phyloP scores from a whole-genome alignment of 1,140 invertebrate species.

The Harpegnathos saltator region DNA sequence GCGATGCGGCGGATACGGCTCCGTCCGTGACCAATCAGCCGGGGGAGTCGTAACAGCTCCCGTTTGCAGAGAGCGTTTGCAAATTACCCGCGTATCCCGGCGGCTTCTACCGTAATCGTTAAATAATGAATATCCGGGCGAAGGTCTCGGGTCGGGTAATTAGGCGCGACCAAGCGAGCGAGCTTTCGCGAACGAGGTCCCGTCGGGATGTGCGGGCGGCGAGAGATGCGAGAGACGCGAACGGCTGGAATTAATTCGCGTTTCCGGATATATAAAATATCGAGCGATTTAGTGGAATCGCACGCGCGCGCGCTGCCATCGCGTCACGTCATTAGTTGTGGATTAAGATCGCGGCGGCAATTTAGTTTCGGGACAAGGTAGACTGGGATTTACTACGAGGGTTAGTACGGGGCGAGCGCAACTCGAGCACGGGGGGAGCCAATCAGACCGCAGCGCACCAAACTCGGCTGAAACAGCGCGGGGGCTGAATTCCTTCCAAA shows the following conservation, averaged over 20 bases:
- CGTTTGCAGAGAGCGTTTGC: not conserved
- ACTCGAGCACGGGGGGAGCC: conserved; percentile 45
- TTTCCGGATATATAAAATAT: conserved; percentile 37
- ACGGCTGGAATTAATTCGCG: conserved; percentile 34
- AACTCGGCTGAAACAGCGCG: conserved; percentile 60
- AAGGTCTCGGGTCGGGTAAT: conserved; percentile 10
- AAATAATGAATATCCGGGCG: conserved; percentile 31
- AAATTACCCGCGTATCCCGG: conserved; percentile 17
- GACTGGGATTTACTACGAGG: conserved; percentile 55
- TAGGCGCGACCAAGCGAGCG: not conserved
- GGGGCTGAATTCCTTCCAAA: conserved; percentile 67
- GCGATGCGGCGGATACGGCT: too few species aligned
- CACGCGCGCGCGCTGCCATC: not conserved
- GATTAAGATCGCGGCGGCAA: conserved; percentile 63
- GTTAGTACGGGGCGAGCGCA: conserved; percentile 43
- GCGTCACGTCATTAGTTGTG: conserved; percentile 54
- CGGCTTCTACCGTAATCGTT: conserved; percentile 25
- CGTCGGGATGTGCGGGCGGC: conserved; percentile 15
- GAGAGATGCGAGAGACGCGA: too few species aligned
- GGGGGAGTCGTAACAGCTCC: too few species aligned
- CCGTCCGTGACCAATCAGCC: too few species aligned
- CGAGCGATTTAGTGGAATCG: conserved; percentile 27
- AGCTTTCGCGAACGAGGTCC: conserved; percentile 16
- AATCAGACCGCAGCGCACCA: conserved; percentile 51
- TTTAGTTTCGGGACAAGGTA: not conserved